These are phyloP conservation scores for Mellilla xanthometata DNA, from an alignment of 2,888 invertebrate species.

Conservation along the genomic window DNA sequence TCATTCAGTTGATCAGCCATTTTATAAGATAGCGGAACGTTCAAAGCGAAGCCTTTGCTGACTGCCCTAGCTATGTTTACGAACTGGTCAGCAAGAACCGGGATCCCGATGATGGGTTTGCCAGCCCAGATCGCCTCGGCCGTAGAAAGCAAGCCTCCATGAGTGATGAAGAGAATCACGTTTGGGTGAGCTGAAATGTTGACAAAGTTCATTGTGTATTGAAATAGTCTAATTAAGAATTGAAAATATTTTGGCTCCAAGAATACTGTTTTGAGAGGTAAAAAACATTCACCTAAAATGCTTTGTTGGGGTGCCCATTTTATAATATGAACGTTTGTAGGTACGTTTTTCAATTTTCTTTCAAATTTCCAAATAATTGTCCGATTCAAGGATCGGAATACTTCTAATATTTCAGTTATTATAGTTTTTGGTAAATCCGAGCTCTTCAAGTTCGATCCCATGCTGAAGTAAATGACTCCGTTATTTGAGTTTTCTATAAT, in stretches of 20 bases:
- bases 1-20: slow-evolving; percentile 38
- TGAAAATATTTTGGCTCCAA: no score
- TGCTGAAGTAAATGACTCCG: slow-evolving; percentile 66
- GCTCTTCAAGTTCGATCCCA: slow-evolving; percentile 58
- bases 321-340: slow-evolving; percentile 47
- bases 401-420: slow-evolving; percentile 40
- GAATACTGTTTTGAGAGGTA: neutral
- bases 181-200: slow-evolving; percentile 61
- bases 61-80: slow-evolving; percentile 48
- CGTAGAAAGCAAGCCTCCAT: slow-evolving; percentile 60
- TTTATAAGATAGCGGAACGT: slow-evolving; percentile 37
- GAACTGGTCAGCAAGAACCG: slow-evolving; percentile 60
- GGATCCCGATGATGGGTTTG: slow-evolving; percentile 59
- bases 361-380: slow-evolving; percentile 54
- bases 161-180: slow-evolving; percentile 58
- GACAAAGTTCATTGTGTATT: no score
- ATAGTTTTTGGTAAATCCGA: slow-evolving; percentile 44
- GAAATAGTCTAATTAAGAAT: no score
- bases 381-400: slow-evolving; percentile 37
- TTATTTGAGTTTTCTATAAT: slow-evolving; percentile 53
- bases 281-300: slow-evolving; percentile 12
- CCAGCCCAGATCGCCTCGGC: slow-evolving; percentile 56
- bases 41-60: slow-evolving; percentile 45
- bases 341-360: slow-evolving; percentile 35
- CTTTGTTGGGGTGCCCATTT: slow-evolving; percentile 49